phyloP scores from a whole-genome alignment of 2,113 vertebrate species.

The Anarhynchus alexandrinus region DNA sequence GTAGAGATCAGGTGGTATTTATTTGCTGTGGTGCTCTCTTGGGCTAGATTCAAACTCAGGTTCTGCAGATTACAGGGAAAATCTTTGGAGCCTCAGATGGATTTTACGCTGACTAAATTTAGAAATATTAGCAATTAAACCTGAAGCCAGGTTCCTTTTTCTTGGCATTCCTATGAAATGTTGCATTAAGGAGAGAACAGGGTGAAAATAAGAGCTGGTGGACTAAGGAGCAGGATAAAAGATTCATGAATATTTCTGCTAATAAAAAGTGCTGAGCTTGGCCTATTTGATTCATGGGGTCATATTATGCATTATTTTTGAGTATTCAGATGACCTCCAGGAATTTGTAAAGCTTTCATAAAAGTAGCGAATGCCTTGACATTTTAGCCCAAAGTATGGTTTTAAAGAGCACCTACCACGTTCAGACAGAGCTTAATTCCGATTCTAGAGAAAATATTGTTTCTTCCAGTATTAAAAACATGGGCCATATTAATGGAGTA shows the following conservation, averaged over 20 bases:
- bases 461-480: neutral
- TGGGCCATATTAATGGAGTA: neutral
- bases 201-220: conserved; percentile 56
- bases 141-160: conserved; percentile 45
- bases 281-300: conserved; percentile 61
- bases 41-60: conserved; percentile 56
- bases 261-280: conserved; percentile 67
- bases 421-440: neutral
- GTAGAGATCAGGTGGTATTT: conserved; percentile 70
- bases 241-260: conserved; percentile 67
- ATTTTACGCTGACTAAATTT: conserved; percentile 69
- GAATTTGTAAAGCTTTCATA: conserved; percentile 62
- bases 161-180: conserved; percentile 68
- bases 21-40: conserved; percentile 62
- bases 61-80: conserved; percentile 58
- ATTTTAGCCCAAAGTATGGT: conserved; percentile 16
- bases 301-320: conserved; percentile 57
- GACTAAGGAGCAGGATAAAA: conserved; percentile 62
- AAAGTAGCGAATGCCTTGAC: conserved; percentile 18
- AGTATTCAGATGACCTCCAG: conserved; percentile 58
- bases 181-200: conserved; percentile 60
- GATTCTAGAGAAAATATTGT: neutral
- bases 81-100: conserved; percentile 35
- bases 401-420: neutral
- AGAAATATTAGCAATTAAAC: conserved; percentile 70